phyloP scores from a whole-genome alignment of 1,140 invertebrate genomes.

The Apis laboriosa region DNA sequence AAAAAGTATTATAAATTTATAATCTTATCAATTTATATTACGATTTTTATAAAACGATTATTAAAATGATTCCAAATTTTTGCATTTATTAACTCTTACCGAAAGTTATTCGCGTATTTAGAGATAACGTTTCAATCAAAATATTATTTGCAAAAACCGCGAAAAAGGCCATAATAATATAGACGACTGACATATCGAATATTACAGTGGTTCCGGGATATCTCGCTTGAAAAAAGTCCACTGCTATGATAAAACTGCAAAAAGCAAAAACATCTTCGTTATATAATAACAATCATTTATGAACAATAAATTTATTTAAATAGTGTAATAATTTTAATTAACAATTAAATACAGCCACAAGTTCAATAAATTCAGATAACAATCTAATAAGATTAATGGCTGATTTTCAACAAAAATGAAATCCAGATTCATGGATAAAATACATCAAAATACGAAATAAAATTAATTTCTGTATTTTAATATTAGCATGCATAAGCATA shows the following conservation, averaged over 20 bases:
- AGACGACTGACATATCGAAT: slow-evolving; percentile 95
- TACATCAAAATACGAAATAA: neutral
- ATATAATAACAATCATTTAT: neutral
- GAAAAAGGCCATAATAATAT: slow-evolving; percentile 92
- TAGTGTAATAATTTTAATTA: neutral
- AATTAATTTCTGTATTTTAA: neutral
- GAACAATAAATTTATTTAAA: neutral
- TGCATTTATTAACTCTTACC: slow-evolving; percentile 81
- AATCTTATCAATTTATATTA: no score
- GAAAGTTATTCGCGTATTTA: slow-evolving; percentile 92
- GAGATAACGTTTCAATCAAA: slow-evolving; percentile 89
- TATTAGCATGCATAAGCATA: neutral
- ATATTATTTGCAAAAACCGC: slow-evolving; percentile 93
- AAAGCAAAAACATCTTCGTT: neutral
- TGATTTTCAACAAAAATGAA: neutral
- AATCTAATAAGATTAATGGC: no score
- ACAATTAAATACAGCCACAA: neutral
- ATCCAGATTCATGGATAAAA: neutral
- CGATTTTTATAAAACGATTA: no score
- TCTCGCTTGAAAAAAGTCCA: slow-evolving; percentile 92
- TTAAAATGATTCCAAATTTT: neutral
- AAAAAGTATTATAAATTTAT: no score
- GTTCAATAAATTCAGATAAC: neutral
- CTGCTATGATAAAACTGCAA: slow-evolving; percentile 93
- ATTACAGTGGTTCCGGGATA: slow-evolving; percentile 93